Conservation (phyloP, 2,888 invertebrate genomes). For the Thymelicus acteon region DNA sequence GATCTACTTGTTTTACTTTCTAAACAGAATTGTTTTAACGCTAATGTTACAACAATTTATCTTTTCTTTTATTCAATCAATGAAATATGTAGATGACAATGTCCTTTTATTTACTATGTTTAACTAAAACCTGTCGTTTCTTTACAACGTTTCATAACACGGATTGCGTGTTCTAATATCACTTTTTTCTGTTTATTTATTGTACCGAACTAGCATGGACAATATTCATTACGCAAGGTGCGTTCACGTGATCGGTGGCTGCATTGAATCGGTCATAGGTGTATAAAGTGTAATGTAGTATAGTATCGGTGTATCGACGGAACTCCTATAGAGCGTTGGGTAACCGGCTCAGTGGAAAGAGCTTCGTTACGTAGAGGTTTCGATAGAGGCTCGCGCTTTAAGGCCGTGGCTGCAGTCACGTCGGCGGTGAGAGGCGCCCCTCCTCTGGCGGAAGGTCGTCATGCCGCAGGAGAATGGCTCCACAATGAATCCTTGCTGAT, state of each 20-base stretch:
- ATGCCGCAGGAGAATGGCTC: slow-evolving; percentile 78
- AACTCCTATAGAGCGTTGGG: slow-evolving; percentile 79
- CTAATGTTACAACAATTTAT: slow-evolving; percentile 5
- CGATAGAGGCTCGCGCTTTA: slow-evolving; percentile 82
- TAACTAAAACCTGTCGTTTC: slow-evolving; percentile 1
- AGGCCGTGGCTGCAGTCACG: slow-evolving; percentile 84
- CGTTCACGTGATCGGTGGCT: slow-evolving; percentile 77
- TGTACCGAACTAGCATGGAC: slow-evolving; percentile 69
- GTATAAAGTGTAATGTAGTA: slow-evolving; percentile 37
- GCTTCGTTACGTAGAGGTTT: slow-evolving; percentile 82
- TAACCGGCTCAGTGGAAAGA: slow-evolving; percentile 75
- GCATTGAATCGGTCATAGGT: slow-evolving; percentile 63
- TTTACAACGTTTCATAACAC: slow-evolving; percentile 59
- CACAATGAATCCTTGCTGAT: slow-evolving; percentile 77
- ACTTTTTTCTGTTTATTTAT: slow-evolving; percentile 75
- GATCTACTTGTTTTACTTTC: slow-evolving; percentile 38
- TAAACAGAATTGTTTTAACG: slow-evolving; percentile 1
- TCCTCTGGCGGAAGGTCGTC: slow-evolving; percentile 81
- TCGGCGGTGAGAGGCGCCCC: slow-evolving; percentile 82
- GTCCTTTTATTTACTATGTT: neutral
- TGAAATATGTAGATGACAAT: neutral
- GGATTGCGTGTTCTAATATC: slow-evolving; percentile 62
- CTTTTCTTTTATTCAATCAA: slow-evolving; percentile 8
- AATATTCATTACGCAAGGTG: slow-evolving; percentile 74
- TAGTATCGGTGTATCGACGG: slow-evolving; percentile 68